Evolutionary conservation across 2,888 invertebrate genomes (phyloP).

Genomic region (Drosophila barbarae): DNA sequence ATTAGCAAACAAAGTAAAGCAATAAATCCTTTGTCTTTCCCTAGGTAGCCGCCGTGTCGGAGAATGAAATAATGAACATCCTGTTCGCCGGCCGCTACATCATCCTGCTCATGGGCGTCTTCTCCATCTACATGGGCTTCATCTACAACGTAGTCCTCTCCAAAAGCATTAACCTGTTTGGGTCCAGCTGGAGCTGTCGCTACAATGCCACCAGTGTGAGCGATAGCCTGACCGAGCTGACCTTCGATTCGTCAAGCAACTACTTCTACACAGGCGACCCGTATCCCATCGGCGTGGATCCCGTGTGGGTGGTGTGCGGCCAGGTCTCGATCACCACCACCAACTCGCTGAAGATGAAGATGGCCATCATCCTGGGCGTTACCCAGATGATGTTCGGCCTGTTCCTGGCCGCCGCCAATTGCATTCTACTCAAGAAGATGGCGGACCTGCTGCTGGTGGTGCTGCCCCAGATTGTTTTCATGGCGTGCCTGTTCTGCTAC

Average conservation of each 20-base stretch:
- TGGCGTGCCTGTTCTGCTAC: constrained; percentile 92
- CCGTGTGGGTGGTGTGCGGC: constrained; percentile 86
- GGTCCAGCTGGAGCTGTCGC: constrained; percentile 88
- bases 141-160: constrained; percentile 98
- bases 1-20: too few species aligned
- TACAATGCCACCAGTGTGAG: constrained; percentile 81
- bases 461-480: constrained; percentile 92
- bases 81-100: constrained; percentile 98
- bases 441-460: constrained; percentile 89
- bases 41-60: constrained; percentile 76
- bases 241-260: constrained; percentile 83
- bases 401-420: constrained; percentile 87
- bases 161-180: constrained; percentile 94
- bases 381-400: constrained; percentile 97
- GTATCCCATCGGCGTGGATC: constrained; percentile 90
- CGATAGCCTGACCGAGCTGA: constrained; percentile 79
- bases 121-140: constrained; percentile 97
- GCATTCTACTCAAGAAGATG: constrained; percentile 84
- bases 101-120: constrained; percentile 96
- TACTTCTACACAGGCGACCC: constrained; percentile 80
- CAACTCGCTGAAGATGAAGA: constrained; percentile 97
- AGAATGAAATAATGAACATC: constrained; percentile 95
- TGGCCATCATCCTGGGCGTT: constrained; percentile 95
- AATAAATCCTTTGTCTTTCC: background rate
- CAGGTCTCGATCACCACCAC: constrained; percentile 93